Evolutionary conservation across 2,888 invertebrate genomes (phyloP).

Genomic region (Micoletzkya japonica): DNA sequence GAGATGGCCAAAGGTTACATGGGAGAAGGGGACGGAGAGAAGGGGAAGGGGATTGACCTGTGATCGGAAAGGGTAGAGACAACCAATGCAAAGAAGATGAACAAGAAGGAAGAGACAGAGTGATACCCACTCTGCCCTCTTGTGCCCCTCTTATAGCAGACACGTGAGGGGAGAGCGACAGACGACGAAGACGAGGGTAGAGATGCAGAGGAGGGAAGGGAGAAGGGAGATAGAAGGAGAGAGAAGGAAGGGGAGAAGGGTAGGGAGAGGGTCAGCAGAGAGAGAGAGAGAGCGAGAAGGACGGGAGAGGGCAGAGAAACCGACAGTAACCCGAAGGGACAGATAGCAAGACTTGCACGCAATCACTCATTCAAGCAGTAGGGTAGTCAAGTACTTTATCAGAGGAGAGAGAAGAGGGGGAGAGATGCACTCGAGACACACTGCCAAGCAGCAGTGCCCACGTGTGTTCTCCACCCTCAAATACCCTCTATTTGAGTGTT

Average conservation of each 20-base stretch:
- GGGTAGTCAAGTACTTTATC: no score
- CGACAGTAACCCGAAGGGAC: no score
- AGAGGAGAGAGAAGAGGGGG: background rate
- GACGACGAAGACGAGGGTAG: background rate
- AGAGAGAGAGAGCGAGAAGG: slow-evolving; percentile 10
- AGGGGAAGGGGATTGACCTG: background rate
- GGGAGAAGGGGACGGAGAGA: background rate
- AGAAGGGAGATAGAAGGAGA: slow-evolving; percentile 1
- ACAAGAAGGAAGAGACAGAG: background rate
- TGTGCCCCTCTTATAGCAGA: background rate
- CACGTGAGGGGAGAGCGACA: slow-evolving; percentile 17
- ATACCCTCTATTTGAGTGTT: no score
- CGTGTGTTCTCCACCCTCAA: no score
- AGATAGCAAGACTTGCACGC: no score
- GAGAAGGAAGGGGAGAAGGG: background rate
- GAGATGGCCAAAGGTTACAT: background rate
- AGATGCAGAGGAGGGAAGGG: background rate
- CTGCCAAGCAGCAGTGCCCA: no score
- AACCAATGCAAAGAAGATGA: background rate
- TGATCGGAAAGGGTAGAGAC: background rate
- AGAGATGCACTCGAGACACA: slow-evolving; percentile 13
- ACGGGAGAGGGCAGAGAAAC: background rate
- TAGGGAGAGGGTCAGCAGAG: background rate
- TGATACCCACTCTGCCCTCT: slow-evolving; percentile 3
- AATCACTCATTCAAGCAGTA: no score